Percentiles rank a stretch among this genome's conserved stretches.
phyloP scores from a whole-genome alignment of 2,888 invertebrate genomes.

The Amorpha juglandis region DNA sequence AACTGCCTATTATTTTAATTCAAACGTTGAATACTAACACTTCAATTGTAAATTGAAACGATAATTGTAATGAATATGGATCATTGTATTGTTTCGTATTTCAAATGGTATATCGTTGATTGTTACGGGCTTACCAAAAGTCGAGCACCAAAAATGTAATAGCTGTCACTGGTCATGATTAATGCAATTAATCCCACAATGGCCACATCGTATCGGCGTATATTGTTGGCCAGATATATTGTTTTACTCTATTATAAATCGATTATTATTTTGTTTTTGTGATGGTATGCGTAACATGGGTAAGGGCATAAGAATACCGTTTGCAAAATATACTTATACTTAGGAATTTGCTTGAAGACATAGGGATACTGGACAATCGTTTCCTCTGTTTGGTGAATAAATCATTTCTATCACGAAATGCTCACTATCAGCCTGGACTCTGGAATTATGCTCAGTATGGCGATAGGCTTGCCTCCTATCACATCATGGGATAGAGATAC shows the following conservation, averaged over 20 bases:
- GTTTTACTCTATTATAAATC: background rate
- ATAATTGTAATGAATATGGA: conserved; percentile 58
- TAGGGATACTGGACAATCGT: no score
- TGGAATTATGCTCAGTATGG: no score
- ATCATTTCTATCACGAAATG: no score
- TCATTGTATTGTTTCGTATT: conserved; percentile 69
- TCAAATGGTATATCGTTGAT: conserved; percentile 64
- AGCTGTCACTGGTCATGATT: conserved; percentile 81
- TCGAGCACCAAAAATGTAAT: conserved; percentile 84
- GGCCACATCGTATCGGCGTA: conserved; percentile 63
- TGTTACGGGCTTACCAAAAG: conserved; percentile 65
- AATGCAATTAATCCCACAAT: conserved; percentile 83
- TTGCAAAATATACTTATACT: no score
- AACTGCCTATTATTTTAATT: no score
- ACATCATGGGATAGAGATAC: no score
- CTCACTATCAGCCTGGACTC: no score
- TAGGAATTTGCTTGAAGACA: no score
- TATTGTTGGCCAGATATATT: conserved; percentile 47
- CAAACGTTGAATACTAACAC: no score
- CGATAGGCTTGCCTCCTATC: no score
- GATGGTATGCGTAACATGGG: background rate
- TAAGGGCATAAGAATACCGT: no score
- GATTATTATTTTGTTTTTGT: background rate
- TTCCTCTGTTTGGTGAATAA: no score
- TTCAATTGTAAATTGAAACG: conserved; percentile 44